Conservation (phyloP, 2,797 vertebrate species). For the Cottoperca gobio region DNA sequence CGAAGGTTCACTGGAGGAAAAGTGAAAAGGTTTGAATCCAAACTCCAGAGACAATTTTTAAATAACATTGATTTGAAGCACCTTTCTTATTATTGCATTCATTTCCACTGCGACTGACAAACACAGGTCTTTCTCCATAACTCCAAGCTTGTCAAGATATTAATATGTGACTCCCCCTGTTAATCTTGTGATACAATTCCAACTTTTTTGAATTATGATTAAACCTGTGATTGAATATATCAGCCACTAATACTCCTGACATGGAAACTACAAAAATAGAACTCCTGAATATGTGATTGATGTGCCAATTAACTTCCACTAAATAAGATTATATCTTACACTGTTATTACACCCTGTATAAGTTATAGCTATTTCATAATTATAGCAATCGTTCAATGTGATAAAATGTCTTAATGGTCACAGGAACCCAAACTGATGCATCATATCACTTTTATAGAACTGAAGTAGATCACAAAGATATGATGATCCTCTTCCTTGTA, state of each 20-base stretch:
- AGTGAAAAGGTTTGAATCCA: constrained; percentile 36
- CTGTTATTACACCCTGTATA: constrained; percentile 46
- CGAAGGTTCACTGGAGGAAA: constrained; percentile 37
- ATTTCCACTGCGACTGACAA: neutral
- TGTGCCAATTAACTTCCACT: constrained; percentile 55
- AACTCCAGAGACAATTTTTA: constrained; percentile 43
- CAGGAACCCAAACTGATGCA: constrained; percentile 1
- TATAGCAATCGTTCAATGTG: constrained; percentile 45
- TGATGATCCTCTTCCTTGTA: neutral
- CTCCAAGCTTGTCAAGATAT: neutral
- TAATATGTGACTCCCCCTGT: constrained; percentile 8
- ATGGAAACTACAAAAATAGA: constrained; percentile 16
- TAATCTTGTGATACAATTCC: constrained; percentile 25
- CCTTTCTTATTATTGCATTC: constrained; percentile 1
- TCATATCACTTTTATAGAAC: neutral
- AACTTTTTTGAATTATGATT: constrained; percentile 38
- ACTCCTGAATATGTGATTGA: constrained; percentile 45
- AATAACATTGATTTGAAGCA: constrained; percentile 41
- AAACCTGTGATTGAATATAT: constrained; percentile 32
- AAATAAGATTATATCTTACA: constrained; percentile 49
- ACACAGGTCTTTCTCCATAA: neutral
- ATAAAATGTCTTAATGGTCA: neutral
- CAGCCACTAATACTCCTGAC: constrained; percentile 29
- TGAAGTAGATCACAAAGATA: neutral
- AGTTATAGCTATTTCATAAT: constrained; percentile 34